Evolutionary conservation across 2,797 vertebrate genomes (phyloP).

Genomic region (Dromococcyx pavoninus): DNA sequence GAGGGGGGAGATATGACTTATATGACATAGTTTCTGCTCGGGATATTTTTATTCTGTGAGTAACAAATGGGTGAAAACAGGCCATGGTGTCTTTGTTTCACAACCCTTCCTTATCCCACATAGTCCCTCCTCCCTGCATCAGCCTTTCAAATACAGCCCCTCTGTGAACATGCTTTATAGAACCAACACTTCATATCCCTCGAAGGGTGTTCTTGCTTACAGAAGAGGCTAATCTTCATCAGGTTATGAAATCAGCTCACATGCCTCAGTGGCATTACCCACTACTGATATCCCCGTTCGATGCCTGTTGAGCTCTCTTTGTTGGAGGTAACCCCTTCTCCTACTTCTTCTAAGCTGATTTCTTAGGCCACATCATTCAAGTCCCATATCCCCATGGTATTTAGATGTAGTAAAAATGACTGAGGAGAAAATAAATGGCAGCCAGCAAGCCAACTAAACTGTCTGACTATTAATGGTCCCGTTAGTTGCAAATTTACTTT

Average conservation of each 20-base stretch:
- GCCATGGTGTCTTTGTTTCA: not conserved
- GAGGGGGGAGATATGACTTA: not conserved
- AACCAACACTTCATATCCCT: not conserved
- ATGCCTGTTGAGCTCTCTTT: not conserved
- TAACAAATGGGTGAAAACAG: not conserved
- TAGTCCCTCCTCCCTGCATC: not conserved
- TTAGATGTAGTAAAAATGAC: slow-evolving; percentile 47
- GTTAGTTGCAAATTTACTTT: slow-evolving; percentile 51
- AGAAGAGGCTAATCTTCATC: not conserved
- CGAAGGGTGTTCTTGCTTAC: not conserved
- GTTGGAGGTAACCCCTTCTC: slow-evolving; percentile 28
- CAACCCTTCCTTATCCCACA: not conserved
- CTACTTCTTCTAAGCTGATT: slow-evolving; percentile 31
- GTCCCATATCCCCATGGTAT: not conserved
- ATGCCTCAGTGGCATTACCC: slow-evolving; percentile 15
- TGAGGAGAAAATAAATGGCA: slow-evolving; percentile 6
- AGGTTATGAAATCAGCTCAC: slow-evolving; percentile 57
- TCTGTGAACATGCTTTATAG: not conserved
- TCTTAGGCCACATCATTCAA: slow-evolving; percentile 37
- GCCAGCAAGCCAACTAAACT: not conserved
- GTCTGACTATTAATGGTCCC: slow-evolving; percentile 47
- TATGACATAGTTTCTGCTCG: not conserved
- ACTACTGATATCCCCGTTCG: not conserved
- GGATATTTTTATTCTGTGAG: not conserved
- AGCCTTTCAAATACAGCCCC: not conserved